A percentile compares a stretch with the other conserved stretches of the same genome.
Conservation (phyloP, 1,140 invertebrate genomes). For the Drosophila orena region DNA sequence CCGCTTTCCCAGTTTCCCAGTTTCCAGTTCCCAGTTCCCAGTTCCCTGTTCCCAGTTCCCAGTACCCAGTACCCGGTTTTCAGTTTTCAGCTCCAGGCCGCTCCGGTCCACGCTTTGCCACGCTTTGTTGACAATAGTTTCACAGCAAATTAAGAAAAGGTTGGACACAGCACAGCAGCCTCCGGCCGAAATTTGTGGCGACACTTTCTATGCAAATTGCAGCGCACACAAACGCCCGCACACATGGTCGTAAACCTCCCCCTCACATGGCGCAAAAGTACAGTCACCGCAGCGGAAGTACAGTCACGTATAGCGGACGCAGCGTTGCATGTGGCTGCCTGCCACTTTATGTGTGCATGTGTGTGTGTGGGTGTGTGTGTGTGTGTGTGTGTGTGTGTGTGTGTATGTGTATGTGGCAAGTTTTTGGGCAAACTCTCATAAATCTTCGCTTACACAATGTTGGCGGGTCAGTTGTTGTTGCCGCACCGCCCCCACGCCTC, state of each 20-base stretch:
- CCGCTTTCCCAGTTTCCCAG: conserved; percentile 5
- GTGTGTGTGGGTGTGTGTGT: conserved; percentile 1
- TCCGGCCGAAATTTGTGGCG: conserved; percentile 68
- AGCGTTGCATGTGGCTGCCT: conserved; percentile 26
- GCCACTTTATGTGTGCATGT: background rate
- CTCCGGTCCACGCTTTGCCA: conserved; percentile 48
- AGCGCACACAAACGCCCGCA: conserved; percentile 5
- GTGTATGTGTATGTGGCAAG: conserved; percentile 20
- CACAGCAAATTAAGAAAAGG: conserved; percentile 84
- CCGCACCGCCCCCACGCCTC: conserved; percentile 10
- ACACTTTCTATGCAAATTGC: conserved; percentile 80
- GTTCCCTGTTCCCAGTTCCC: background rate
- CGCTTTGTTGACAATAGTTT: conserved; percentile 82
- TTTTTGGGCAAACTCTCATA: conserved; percentile 79
- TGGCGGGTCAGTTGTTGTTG: conserved; percentile 71
- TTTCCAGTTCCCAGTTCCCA: background rate
- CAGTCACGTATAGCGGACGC: conserved; percentile 60
- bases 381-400: background rate
- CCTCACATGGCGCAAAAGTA: conserved; percentile 51
- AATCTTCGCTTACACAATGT: conserved; percentile 82
- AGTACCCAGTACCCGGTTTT: background rate
- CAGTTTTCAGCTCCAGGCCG: conserved; percentile 4
- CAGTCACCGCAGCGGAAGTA: conserved; percentile 73
- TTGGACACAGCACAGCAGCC: conserved; percentile 62
- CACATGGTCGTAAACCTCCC: conserved; percentile 2